phyloP scores from a whole-genome alignment of 2,888 invertebrate genomes.

The Drosophila mimica region DNA sequence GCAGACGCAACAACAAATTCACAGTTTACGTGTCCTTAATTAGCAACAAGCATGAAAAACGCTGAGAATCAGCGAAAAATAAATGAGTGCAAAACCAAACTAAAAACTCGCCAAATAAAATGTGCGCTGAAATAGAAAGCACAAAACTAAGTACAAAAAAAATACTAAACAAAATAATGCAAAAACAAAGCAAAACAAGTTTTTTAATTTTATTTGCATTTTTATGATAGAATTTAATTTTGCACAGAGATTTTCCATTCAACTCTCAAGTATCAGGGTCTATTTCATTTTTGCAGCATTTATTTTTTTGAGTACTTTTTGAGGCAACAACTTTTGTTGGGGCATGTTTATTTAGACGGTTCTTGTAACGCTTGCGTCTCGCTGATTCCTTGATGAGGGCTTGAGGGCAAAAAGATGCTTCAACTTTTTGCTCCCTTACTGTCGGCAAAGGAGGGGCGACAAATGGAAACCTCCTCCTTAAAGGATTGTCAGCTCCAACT shows the following conservation, averaged over 20 bases:
- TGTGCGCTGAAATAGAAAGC: slow-evolving; percentile 55
- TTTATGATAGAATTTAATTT: slow-evolving; percentile 42
- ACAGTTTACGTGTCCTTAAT: slow-evolving; percentile 55
- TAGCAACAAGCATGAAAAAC: slow-evolving; percentile 52
- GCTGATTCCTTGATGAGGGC: slow-evolving; percentile 43
- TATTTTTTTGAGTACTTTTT: slow-evolving; percentile 17
- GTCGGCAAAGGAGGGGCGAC: slow-evolving; percentile 2
- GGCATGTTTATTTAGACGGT: slow-evolving; percentile 6
- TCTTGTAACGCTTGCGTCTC: slow-evolving; percentile 42
- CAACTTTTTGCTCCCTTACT: slow-evolving; percentile 29
- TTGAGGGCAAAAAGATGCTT: slow-evolving; percentile 40
- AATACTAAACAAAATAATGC: slow-evolving; percentile 29
- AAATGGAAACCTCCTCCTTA: not conserved
- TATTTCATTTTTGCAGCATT: slow-evolving; percentile 5
- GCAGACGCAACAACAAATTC: slow-evolving; percentile 21
- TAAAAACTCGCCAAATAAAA: slow-evolving; percentile 45
- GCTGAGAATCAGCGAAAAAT: slow-evolving; percentile 22
- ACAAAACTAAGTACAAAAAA: slow-evolving; percentile 28
- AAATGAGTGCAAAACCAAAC: slow-evolving; percentile 33
- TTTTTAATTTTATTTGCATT: slow-evolving; percentile 41
- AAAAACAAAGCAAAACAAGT: slow-evolving; percentile 23
- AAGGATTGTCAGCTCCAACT: not conserved
- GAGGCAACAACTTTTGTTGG: slow-evolving; percentile 10
- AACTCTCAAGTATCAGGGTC: slow-evolving; percentile 24
- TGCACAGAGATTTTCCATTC: slow-evolving; percentile 30